A percentile compares a stretch with the other conserved stretches of the same genome.
Conservation (phyloP, 2,888 invertebrate genomes). For the Thecocarcelia acutangulata region DNA sequence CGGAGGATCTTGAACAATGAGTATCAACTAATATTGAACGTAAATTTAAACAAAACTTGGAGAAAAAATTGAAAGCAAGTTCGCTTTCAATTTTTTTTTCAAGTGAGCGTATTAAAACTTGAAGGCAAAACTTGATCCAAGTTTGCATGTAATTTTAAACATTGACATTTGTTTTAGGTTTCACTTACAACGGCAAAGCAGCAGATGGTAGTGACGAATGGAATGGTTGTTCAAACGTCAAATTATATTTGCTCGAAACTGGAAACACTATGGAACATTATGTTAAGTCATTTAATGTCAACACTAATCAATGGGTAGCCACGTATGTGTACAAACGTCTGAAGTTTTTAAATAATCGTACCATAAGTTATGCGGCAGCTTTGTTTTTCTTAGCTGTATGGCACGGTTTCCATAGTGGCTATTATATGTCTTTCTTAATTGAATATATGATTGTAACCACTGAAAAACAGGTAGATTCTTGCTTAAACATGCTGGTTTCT, state of each 20-base stretch:
- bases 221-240: conserved; percentile 95
- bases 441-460: conserved; percentile 93
- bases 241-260: conserved; percentile 90
- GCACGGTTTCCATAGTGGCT: conserved; percentile 98
- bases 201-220: conserved; percentile 91
- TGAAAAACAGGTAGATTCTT: conserved; percentile 88
- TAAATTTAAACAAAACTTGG: too few species aligned
- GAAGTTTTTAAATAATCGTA: conserved; percentile 92
- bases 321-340: conserved; percentile 97
- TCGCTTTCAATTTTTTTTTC: too few species aligned
- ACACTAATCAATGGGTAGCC: conserved; percentile 96
- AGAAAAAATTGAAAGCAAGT: too few species aligned
- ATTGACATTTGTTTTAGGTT: conserved; percentile 82
- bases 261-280: conserved; percentile 93
- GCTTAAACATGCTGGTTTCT: background rate
- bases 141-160: too few species aligned
- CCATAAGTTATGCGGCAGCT: conserved; percentile 90
- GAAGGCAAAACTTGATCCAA: too few species aligned
- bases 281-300: conserved; percentile 95
- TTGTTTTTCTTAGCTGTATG: conserved; percentile 94
- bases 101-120: too few species aligned
- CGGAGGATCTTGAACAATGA: too few species aligned
- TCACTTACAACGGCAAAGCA: conserved; percentile 84
- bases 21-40: too few species aligned
- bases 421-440: conserved; percentile 95